Conservation (phyloP, 2,888 invertebrate genomes). For the Chloroclysta siterata region DNA sequence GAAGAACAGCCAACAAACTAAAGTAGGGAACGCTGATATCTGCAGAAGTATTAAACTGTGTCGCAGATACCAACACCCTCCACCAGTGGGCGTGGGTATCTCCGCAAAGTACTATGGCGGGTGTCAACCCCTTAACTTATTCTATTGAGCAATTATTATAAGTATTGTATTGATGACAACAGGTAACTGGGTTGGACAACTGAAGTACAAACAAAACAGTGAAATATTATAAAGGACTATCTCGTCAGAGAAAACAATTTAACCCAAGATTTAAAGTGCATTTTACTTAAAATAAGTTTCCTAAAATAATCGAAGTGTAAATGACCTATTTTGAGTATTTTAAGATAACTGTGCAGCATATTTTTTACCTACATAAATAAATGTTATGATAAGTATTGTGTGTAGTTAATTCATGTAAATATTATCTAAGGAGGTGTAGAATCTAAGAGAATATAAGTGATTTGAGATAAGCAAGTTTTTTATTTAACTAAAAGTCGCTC, state of each 20-base stretch:
- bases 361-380: conserved; percentile 11
- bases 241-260: not conserved
- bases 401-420: conserved; percentile 19
- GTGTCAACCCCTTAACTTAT: too few species aligned
- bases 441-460: conserved; percentile 24
- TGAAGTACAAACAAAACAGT: not conserved
- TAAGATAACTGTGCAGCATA: conserved; percentile 8
- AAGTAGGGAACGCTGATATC: too few species aligned
- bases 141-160: too few species aligned
- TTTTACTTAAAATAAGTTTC: conserved; percentile 15
- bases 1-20: too few species aligned
- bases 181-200: not conserved
- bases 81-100: too few species aligned
- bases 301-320: not conserved
- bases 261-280: conserved; percentile 14
- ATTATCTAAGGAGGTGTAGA: conserved; percentile 11
- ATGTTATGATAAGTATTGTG: not conserved
- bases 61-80: too few species aligned
- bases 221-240: not conserved
- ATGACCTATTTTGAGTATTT: conserved; percentile 13
- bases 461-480: conserved; percentile 9
- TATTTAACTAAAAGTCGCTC: not conserved
- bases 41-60: too few species aligned
- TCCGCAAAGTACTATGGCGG: too few species aligned
- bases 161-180: too few species aligned